These are phyloP conservation scores for Eurytoma adleriae DNA, from an alignment of 2,888 invertebrate genomes.

Conservation along the genomic window DNA sequence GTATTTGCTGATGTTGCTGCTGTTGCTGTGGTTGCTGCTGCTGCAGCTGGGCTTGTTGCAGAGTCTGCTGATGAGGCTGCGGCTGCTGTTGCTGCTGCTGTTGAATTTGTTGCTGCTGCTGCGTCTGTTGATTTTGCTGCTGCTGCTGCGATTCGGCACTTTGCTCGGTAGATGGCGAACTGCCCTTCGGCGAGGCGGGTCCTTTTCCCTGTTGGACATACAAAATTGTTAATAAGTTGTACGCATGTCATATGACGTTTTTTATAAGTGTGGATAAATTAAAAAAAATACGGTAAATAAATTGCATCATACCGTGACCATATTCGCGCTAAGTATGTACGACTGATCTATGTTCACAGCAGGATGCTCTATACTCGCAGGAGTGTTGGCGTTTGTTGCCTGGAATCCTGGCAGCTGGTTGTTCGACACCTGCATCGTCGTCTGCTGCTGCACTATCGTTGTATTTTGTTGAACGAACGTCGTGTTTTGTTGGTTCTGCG, in stretches of 20 bases:
- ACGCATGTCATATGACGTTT: too few species aligned
- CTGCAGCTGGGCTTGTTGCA: conserved; percentile 68
- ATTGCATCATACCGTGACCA: conserved; percentile 57
- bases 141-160: conserved; percentile 73
- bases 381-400: conserved; percentile 61
- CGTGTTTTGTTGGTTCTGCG: conserved; percentile 80
- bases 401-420: conserved; percentile 77
- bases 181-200: conserved; percentile 68
- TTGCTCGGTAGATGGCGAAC: conserved; percentile 70
- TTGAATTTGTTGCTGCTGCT: conserved; percentile 69
- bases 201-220: conserved; percentile 65
- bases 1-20: conserved; percentile 66
- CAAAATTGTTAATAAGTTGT: not conserved
- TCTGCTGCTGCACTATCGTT: conserved; percentile 89
- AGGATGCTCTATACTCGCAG: conserved; percentile 67
- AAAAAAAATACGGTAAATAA: too few species aligned
- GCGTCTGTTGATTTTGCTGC: conserved; percentile 56
- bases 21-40: conserved; percentile 69
- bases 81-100: conserved; percentile 64
- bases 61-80: conserved; percentile 69
- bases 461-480: conserved; percentile 92
- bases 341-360: conserved; percentile 78
- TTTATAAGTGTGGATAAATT: too few species aligned
- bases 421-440: conserved; percentile 84
- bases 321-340: conserved; percentile 70